These are phyloP conservation scores for Heliothis peltigera DNA, from an alignment of 2,888 invertebrate species.

Conservation along the genomic window DNA sequence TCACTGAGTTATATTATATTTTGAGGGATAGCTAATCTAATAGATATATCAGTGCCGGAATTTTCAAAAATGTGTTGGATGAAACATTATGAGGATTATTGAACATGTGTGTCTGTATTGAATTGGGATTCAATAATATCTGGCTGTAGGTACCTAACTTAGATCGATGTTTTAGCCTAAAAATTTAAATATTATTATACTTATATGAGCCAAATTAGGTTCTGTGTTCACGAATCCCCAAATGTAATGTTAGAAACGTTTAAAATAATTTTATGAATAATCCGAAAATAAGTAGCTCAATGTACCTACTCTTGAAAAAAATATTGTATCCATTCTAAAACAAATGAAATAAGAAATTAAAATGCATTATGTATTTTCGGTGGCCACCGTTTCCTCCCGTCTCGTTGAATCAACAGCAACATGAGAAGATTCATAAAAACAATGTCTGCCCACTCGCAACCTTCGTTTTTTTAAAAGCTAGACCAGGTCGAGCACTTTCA, in stretches of 20 bases:
- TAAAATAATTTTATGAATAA: neutral
- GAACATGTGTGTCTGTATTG: slow-evolving; percentile 22
- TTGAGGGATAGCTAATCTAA: slow-evolving; percentile 8
- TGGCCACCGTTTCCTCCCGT: slow-evolving; percentile 33
- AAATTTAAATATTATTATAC: too few relatives aligned
- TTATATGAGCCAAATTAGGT: too few relatives aligned
- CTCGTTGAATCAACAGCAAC: slow-evolving; percentile 46
- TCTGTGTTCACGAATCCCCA: neutral
- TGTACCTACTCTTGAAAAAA: neutral
- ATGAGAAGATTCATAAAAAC: slow-evolving; percentile 58
- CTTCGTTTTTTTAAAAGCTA: slow-evolving; percentile 61
- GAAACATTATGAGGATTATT: slow-evolving; percentile 39
- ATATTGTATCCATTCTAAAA: neutral
- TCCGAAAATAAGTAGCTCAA: too few relatives aligned
- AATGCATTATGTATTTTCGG: slow-evolving; percentile 28
- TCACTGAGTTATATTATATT: slow-evolving; percentile 36
- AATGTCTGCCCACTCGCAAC: slow-evolving; percentile 65
- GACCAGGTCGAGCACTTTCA: slow-evolving; percentile 64
- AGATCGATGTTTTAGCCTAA: too few relatives aligned
- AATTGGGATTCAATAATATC: slow-evolving; percentile 25
- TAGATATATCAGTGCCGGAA: slow-evolving; percentile 26
- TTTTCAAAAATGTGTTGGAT: slow-evolving; percentile 27
- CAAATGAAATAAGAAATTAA: neutral
- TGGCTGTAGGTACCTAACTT: neutral
- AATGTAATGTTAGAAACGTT: neutral